Evolutionary conservation across 35 echinoderm and acorn worm genomes (phyloP).

Genomic region (Heliocidaris tuberculata): DNA sequence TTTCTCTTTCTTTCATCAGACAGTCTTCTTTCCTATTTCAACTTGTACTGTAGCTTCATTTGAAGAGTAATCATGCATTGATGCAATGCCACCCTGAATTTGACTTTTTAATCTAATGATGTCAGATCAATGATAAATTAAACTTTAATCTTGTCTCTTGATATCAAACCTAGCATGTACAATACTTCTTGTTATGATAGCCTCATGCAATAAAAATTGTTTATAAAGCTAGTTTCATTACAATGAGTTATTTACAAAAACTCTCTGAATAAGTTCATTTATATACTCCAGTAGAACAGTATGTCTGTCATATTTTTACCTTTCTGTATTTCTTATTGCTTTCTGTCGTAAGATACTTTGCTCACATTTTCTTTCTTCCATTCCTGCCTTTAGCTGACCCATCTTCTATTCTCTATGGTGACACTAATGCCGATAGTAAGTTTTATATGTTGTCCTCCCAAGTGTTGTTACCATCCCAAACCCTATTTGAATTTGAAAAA

Average conservation of each 20-base stretch:
- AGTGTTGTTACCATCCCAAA: not conserved
- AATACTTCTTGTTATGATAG: too few species aligned
- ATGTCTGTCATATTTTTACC: not conserved
- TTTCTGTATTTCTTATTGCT: not conserved
- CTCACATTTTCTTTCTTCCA: not conserved
- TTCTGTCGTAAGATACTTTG: not conserved
- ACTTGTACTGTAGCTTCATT: not conserved
- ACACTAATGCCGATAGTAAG: constrained; percentile 57
- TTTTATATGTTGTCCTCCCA: not conserved
- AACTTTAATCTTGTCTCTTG: not conserved
- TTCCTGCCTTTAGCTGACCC: not conserved
- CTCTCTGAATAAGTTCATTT: too few species aligned
- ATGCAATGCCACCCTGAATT: not conserved
- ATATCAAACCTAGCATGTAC: too few species aligned
- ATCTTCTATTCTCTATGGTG: constrained; percentile 51
- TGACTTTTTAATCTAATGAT: not conserved
- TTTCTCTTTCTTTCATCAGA: not conserved
- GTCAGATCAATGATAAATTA: not conserved
- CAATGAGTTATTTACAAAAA: not conserved
- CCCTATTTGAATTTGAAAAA: not conserved
- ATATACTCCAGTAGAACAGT: too few species aligned
- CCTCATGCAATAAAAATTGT: not conserved
- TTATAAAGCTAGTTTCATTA: not conserved
- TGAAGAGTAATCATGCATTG: too few species aligned
- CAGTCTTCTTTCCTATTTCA: not conserved